Conservation (phyloP, 2,797 vertebrate species). For the Cryptoprocta ferox region DNA sequence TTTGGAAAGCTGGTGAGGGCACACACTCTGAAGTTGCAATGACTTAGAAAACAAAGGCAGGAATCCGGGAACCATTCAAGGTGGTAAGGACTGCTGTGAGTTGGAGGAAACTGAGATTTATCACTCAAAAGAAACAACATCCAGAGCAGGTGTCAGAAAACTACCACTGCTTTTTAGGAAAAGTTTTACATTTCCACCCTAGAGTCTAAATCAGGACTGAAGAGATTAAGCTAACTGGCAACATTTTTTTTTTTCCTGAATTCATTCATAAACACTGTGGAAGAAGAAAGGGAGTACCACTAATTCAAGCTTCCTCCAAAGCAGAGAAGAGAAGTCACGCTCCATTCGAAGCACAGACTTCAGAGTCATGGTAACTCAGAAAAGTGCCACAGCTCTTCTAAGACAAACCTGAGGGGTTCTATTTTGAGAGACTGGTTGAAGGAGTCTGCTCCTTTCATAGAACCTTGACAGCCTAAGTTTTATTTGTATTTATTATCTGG, state of each 20-base stretch:
- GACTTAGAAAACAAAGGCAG: neutral
- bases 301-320: neutral
- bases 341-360: neutral
- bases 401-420: neutral
- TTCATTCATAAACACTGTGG: neutral
- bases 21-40: neutral
- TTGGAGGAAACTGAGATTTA: neutral
- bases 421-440: neutral
- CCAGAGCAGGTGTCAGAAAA: neutral
- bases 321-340: neutral
- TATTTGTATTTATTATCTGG: neutral
- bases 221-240: neutral
- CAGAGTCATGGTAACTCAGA: neutral
- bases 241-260: neutral
- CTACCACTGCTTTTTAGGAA: neutral
- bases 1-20: neutral
- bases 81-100: neutral
- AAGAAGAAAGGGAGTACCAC: neutral
- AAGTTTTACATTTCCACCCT: neutral
- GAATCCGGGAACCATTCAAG: neutral
- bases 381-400: neutral
- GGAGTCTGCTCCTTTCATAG: neutral
- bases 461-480: neutral
- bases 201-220: neutral
- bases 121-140: neutral